Base-by-base conservation (phyloP, 2,797 vertebrate genomes). In the Ibycter americanus region DNA sequence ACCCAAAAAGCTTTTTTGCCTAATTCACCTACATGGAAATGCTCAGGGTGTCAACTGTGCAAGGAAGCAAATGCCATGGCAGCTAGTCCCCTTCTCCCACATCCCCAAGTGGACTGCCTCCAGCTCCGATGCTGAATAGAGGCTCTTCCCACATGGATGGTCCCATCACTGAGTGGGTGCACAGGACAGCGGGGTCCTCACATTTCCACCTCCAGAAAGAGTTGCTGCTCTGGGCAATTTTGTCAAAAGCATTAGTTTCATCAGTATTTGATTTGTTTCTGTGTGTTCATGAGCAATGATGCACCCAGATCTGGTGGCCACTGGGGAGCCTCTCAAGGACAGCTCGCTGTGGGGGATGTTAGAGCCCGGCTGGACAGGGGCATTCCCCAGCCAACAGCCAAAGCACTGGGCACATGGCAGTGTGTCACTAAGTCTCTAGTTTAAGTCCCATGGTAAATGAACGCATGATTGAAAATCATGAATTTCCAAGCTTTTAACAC, bases 141-240 rank as follows among this genome's bases (percentile, higher is more conserved):
- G 34, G 23, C 8, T 82, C 25, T 85, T 93, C n/a, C 32, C 1
- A 0, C 13, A 1, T 10, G 18, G 29, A 38, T 4, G 9, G 42
- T 36, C n/a, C 22, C 27, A 55, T 19, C 2, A 5, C 20, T 0
- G 0, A 38, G 29, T 2, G 17, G 16, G 10, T 25, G 13, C 1
- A 1, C 0, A 3, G 44, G 12, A 40, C 38, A 74, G 44, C 17
- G 26, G n/a, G n/a, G 40, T 52, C 31, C 19, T 86, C 44, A 32
- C 6, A 9, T 85, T 65, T 46, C 23, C 59, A 66, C 8, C 56
- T 58, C 6, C 3, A 4, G 21, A 36, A 83, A 14, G 47, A 62
- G 42, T 4, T 61, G 22, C 23, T 79, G 15, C 16, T 80, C 22
- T 6, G 9, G 18, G 16, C 4, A 58, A 10, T 70, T 77, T 61